These are phyloP conservation scores for Dromaius novaehollandiae DNA, from an alignment of 2,113 vertebrate species.

Conservation along the genomic window DNA sequence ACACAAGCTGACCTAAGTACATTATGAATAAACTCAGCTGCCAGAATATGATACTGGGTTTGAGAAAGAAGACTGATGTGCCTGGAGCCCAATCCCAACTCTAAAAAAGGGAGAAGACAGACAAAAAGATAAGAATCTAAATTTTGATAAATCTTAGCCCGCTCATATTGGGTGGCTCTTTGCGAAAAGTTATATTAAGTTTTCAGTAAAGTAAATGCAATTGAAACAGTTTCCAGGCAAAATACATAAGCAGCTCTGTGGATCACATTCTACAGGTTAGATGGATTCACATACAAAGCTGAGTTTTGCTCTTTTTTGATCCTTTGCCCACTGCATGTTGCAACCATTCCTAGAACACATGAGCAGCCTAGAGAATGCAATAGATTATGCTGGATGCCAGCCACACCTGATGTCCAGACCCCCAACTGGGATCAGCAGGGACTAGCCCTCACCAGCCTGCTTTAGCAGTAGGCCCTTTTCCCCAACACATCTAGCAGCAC, in stretches of 20 bases:
- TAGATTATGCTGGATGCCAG: rapidly evolving
- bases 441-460: neutral
- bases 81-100: neutral
- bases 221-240: neutral
- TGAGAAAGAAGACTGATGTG: neutral
- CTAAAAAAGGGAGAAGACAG: neutral
- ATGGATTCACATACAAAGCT: neutral
- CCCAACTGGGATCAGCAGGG: neutral
- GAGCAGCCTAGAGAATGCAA: neutral
- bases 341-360: rapidly evolving
- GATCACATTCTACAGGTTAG: neutral
- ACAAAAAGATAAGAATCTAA: neutral
- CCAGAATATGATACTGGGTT: rapidly evolving
- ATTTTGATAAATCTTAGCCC: neutral
- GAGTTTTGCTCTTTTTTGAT: neutral
- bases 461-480: neutral
- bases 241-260: neutral
- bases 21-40: neutral
- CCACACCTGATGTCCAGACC: neutral
- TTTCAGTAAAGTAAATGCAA: neutral
- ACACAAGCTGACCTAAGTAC: neutral
- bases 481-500: rapidly evolving
- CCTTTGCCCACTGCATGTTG: rapidly evolving
- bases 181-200: neutral
- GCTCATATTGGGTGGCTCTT: neutral